Percentiles rank a stretch among this genome's conserved stretches.
phyloP scores from a whole-genome alignment of 2,888 invertebrate genomes.

The Tubulanus polymorphus region DNA sequence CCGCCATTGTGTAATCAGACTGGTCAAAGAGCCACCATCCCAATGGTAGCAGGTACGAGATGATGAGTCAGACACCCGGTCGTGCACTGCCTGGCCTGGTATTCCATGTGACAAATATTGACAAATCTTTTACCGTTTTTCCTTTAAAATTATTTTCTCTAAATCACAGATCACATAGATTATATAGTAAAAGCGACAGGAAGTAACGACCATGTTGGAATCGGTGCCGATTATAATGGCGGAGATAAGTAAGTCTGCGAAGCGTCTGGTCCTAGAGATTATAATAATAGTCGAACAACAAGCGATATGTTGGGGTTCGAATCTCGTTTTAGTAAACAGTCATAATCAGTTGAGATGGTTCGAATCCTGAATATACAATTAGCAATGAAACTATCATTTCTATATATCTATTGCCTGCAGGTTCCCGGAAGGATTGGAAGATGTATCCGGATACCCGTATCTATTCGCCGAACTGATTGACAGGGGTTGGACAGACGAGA shows the following conservation, averaged over 20 bases:
- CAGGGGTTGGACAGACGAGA: slow-evolving; percentile 58
- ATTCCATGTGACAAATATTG: no score
- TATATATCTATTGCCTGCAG: no score
- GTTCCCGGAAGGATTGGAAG: slow-evolving; percentile 59
- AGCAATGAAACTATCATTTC: no score
- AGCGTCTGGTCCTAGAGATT: no score
- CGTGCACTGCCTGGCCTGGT: no score
- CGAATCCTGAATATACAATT: no score
- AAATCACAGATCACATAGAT: slow-evolving; percentile 49
- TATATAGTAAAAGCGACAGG: slow-evolving; percentile 38
- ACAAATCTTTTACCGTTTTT: no score
- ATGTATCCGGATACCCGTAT: slow-evolving; percentile 62
- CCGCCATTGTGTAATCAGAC: slow-evolving; percentile 60
- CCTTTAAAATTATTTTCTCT: slow-evolving; percentile 13
- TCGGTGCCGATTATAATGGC: slow-evolving; percentile 50
- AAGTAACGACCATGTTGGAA: slow-evolving; percentile 45
- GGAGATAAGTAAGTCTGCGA: slow-evolving; percentile 37
- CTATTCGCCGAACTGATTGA: slow-evolving; percentile 63
- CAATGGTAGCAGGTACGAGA: slow-evolving; percentile 78
- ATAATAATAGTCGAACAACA: no score
- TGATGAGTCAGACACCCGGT: no score
- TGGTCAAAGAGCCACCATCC: slow-evolving; percentile 64
- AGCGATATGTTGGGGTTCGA: no score
- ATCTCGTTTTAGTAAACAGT: no score
- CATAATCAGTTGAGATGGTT: no score